Base-by-base conservation (phyloP, 2,888 invertebrate genomes). In the Uropetala carovei region DNA sequence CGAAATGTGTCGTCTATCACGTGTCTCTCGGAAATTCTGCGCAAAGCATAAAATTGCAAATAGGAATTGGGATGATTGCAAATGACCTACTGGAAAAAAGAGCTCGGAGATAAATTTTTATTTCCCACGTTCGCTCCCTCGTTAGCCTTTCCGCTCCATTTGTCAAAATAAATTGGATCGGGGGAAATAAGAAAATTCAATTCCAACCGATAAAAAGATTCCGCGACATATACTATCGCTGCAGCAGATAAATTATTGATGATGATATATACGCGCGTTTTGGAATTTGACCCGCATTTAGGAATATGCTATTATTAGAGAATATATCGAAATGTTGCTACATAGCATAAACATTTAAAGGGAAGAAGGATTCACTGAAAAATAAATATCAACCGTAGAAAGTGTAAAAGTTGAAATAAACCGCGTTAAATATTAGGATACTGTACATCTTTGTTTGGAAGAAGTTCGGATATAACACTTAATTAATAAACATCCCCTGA, bases 121-220 rank as follows among this genome's bases (percentile, higher is more conserved):
- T 64, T 64, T 22, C 5, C n/a, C 68, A 22, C 9, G n/a, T 18
- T 68, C 68, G 75, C 75, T 27, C 22, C 75, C 16, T 75, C 75
- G 75, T 75, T 75, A 22, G 75, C 11, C 75, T 75, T 27, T 75
- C 75, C 75, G 75, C 75, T 75, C 75, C 75, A 75, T 13, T 75
- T 75, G 75, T 27, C 22, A 75, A 75, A 75, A 43, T 43, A 43
- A 5, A 75, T 27, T 68, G 75, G 10, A 75, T 68, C 68, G 18
- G 75, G 13, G 27, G 75, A 27, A 18, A 75, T 75, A 75, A 27
- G 75, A 13, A 13, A 4, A 27, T 13, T 22, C 18, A 27, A 75
- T 75, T 13, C 22, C 75, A 27, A 13, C 22, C 75, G 27, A 27
- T 75, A 75, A 75, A 75, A 27, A 75, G 75, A 11, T n/a, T n/a